Percentiles rank a stretch among this genome's conserved stretches.
These are phyloP conservation scores for Pangasianodon hypophthalmus DNA, from an alignment of 2,113 vertebrate species.

Conservation along the genomic window DNA sequence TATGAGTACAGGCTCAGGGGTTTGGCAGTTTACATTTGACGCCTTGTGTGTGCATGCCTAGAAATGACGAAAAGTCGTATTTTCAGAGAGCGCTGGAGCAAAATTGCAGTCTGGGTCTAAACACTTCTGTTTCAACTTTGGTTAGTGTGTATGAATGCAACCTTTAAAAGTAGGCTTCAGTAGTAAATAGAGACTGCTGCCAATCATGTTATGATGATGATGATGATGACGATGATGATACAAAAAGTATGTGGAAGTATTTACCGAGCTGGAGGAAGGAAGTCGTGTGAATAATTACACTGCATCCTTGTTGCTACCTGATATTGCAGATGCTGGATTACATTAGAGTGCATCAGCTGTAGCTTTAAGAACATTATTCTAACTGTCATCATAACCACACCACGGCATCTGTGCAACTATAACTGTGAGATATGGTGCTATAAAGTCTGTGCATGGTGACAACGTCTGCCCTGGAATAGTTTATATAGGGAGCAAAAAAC, in stretches of 20 bases:
- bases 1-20: not conserved
- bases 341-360: conserved; percentile 18
- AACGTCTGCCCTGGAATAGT: not conserved
- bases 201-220: not conserved
- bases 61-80: not conserved
- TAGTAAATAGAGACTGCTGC: not conserved
- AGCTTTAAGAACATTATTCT: conserved; percentile 1
- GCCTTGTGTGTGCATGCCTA: not conserved
- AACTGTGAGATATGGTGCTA: conserved; percentile 24
- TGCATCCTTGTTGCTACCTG: conserved; percentile 1
- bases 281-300: not conserved
- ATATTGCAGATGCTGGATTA: conserved; percentile 23
- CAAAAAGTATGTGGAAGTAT: not conserved
- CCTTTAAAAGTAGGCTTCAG: not conserved
- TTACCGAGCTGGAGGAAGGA: not conserved
- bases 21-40: not conserved
- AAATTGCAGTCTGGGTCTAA: not conserved
- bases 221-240: not conserved
- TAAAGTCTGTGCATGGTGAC: conserved; percentile 25
- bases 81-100: not conserved
- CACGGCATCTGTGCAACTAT: conserved; percentile 14
- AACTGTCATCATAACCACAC: conserved; percentile 18
- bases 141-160: not conserved
- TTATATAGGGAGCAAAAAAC: not conserved
- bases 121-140: not conserved